Evolutionary conservation across 2,797 vertebrate species (phyloP), one percentile per base, ranked within the genome.

Genomic region (Gobionotothen gibberifrons): DNA sequence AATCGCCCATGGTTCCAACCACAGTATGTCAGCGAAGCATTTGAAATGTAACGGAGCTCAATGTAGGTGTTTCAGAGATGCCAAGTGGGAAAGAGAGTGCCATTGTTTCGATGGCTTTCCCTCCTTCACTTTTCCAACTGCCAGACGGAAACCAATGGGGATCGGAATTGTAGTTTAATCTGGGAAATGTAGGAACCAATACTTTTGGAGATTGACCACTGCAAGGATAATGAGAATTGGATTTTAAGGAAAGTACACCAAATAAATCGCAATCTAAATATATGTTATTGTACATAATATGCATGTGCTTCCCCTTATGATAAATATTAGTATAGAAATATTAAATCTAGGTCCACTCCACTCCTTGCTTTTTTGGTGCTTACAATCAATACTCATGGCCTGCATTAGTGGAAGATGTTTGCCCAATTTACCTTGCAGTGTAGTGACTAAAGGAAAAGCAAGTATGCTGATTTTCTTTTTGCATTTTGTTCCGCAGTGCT

Each of bases 1-100:
- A 44, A 47, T 52, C 47, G 52, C 77, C 52, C 3, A 32, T 56
- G 53, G 6, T 13, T 73, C 66, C 57, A 58, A 63, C 43, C n/a
- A 40, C 56, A 22, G 26, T 76, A 57, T 49, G 72, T 66, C 74
- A 82, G 59, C 46, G 1, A 57, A 17, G 60, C 54, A 3, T 79
- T 62, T 57, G 49, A 64, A 66, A 57, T 10, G 64, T 58, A 57
- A 51, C 3, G 5, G 64, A 76, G 78, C 78, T 53, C 42, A 63
- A 65, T 59, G 84, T 80, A 77, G 85, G 81, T 71, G 79, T 70
- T 55, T 5, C 16, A 69, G 32, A 29, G 29, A 69, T 60, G 85
- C 26, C 17, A 29, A 69, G 11, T 39, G 49, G 39, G 52, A 46
- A 40, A 81, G 61, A 72, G 55, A 59, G 55, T 32, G 59, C 1